phyloP scores from a whole-genome alignment of 1,140 invertebrate species.

The Drosophila bifasciata region DNA sequence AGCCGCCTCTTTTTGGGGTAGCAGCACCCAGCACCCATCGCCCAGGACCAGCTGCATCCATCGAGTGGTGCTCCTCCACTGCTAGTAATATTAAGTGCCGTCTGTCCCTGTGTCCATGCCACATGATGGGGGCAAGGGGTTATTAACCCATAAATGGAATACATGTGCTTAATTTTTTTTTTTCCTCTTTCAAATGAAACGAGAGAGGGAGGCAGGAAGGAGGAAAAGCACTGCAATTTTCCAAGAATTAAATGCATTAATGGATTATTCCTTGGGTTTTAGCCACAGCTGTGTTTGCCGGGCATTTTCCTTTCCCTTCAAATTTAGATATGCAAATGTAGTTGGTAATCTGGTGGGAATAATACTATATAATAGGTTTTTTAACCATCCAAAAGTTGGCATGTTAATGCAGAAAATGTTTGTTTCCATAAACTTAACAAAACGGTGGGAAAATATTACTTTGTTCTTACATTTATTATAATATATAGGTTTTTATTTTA shows the following conservation, averaged over 20 bases:
- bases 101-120: constrained; percentile 35
- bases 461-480: background rate
- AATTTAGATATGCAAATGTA: background rate
- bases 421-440: background rate
- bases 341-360: background rate
- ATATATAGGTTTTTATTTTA: too few species aligned
- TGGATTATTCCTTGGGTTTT: constrained; percentile 59
- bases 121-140: constrained; percentile 54
- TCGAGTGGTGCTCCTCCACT: constrained; percentile 35
- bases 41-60: constrained; percentile 30
- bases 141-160: constrained; percentile 76
- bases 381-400: too few species aligned
- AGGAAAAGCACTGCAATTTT: constrained; percentile 29
- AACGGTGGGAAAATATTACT: background rate
- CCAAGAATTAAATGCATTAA: constrained; percentile 66
- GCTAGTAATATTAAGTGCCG: constrained; percentile 71
- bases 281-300: constrained; percentile 13
- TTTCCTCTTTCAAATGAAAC: constrained; percentile 11
- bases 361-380: too few species aligned
- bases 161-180: constrained; percentile 72
- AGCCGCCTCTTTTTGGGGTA: constrained; percentile 34
- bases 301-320: constrained; percentile 3
- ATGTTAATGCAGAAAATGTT: background rate
- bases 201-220: background rate
- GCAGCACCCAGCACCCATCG: constrained; percentile 27